Evolutionary conservation across 2,797 vertebrate species (phyloP).

Genomic region (Aphelocoma californica): DNA sequence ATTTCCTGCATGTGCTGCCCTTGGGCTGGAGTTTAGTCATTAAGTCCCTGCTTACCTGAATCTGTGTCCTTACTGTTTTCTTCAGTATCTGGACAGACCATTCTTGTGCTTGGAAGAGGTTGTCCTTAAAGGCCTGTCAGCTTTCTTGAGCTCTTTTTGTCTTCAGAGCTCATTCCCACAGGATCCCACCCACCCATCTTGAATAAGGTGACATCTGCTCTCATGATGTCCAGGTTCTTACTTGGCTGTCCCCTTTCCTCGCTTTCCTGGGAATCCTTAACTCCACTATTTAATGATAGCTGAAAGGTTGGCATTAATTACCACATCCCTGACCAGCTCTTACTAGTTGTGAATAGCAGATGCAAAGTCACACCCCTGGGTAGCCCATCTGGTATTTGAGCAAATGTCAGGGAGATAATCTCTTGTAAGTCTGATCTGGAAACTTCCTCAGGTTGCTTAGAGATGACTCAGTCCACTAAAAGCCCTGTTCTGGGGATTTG

Average conservation of each 20-base stretch:
- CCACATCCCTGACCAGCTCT: not conserved
- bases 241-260: not conserved
- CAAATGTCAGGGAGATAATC: not conserved
- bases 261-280: not conserved
- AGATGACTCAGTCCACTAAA: not conserved
- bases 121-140: not conserved
- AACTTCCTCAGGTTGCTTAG: not conserved
- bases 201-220: not conserved
- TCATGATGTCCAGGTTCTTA: not conserved
- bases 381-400: not conserved
- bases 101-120: not conserved
- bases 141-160: not conserved
- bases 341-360: not conserved
- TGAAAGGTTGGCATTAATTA: not conserved
- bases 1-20: not conserved
- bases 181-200: not conserved
- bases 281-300: not conserved
- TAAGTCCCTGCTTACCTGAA: not conserved
- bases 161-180: not conserved
- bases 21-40: not conserved
- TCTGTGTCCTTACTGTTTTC: not conserved
- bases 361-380: not conserved
- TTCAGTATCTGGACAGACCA: not conserved
- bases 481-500: not conserved
- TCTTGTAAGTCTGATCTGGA: not conserved